Conservation (phyloP, 2,888 invertebrate species). For the Scrobipalpa costella region DNA sequence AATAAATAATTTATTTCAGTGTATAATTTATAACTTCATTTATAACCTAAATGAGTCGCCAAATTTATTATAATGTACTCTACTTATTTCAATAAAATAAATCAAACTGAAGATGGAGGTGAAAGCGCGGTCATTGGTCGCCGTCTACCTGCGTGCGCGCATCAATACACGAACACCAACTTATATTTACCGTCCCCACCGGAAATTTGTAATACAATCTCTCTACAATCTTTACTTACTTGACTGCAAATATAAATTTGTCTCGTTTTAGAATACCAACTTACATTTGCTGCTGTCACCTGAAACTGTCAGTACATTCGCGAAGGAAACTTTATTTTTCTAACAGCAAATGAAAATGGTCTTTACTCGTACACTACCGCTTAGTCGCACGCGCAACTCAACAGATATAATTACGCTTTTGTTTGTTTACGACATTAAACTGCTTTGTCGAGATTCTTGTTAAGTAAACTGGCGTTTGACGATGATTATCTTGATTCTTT, state of each 20-base stretch:
- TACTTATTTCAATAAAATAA: background rate
- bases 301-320: background rate
- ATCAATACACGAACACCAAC: constrained; percentile 59
- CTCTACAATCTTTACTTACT: background rate
- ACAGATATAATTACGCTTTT: constrained; percentile 76
- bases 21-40: too few species aligned
- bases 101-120: constrained; percentile 63
- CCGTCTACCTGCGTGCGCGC: constrained; percentile 64
- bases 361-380: constrained; percentile 61
- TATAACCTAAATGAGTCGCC: too few species aligned
- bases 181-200: constrained; percentile 31
- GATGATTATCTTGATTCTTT: background rate
- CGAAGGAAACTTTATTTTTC: background rate
- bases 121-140: constrained; percentile 81
- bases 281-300: constrained; percentile 31
- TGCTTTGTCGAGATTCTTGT: constrained; percentile 33
- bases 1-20: too few species aligned
- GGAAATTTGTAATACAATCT: background rate
- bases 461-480: constrained; percentile 16
- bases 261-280: constrained; percentile 51
- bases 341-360: constrained; percentile 39
- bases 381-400: constrained; percentile 62
- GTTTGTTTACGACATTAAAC: constrained; percentile 41
- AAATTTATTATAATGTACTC: too few species aligned
- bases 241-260: background rate